These are phyloP conservation scores for Nyctibius bracteatus DNA, from an alignment of 2,113 vertebrate genomes.

Conservation along the genomic window DNA sequence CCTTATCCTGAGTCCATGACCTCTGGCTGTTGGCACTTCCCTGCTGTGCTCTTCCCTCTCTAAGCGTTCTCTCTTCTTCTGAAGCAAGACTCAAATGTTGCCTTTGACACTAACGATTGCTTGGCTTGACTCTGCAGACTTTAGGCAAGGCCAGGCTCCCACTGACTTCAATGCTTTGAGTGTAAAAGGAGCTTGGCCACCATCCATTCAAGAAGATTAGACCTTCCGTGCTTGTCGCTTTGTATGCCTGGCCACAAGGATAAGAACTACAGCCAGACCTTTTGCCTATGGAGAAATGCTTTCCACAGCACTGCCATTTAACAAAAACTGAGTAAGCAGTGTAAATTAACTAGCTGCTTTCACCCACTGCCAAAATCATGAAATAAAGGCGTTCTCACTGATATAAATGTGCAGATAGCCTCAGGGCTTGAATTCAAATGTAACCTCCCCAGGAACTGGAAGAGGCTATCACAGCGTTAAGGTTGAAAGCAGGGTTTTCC, in stretches of 20 bases:
- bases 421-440: not conserved
- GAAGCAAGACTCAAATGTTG: not conserved
- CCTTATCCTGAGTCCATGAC: not conserved
- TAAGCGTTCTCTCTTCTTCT: slow-evolving; percentile 19
- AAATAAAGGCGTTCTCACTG: not conserved
- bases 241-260: slow-evolving; percentile 36
- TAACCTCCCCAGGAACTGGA: not conserved
- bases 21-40: not conserved
- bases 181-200: slow-evolving; percentile 38
- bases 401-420: not conserved
- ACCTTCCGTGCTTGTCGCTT: slow-evolving; percentile 35
- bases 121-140: slow-evolving; percentile 24
- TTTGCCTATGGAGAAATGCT: slow-evolving; percentile 19
- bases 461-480: not conserved
- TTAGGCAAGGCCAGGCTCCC: slow-evolving; percentile 42
- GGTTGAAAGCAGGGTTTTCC: not conserved
- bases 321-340: slow-evolving; percentile 28
- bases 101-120: slow-evolving; percentile 7
- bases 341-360: slow-evolving; percentile 47
- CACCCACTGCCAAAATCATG: not conserved
- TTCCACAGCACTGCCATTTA: slow-evolving; percentile 25
- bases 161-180: slow-evolving; percentile 36
- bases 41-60: not conserved
- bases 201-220: slow-evolving; percentile 11
- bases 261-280: slow-evolving; percentile 29